Base-by-base conservation (phyloP, 2,797 vertebrate species). In the Podarcis lilfordi region DNA sequence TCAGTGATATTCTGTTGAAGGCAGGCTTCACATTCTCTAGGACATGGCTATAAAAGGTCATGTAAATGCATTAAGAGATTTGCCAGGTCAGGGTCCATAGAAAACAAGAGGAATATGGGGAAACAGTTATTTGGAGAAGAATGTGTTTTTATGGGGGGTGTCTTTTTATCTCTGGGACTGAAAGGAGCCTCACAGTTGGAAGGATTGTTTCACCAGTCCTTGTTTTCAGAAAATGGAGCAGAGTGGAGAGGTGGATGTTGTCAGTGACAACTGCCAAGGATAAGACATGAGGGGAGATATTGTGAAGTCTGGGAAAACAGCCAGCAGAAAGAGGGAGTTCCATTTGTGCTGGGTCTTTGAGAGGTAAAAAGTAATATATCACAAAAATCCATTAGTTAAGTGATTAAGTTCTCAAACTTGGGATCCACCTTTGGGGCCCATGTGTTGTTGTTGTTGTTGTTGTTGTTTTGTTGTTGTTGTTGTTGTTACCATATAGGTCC, bases 1-100 rank as follows among this genome's bases (percentile, higher is more conserved):
- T 82, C 45, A 86, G 69, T n/a, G 17, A 80, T 76, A 69, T 68
- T 85, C 78, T 81, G 59, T 85, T 86, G 61, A 86, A 25, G 66
- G 78, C 71, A 43, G 43, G 61, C 64, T 25, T 27, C 27, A 8
- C 7, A 25, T 80, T 87, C 35, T 13, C 76, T 80, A 25, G 61
- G 68, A 23, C 8, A 80, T 35, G 75, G 11, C 72, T 80, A 45
- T 80, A 80, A 19, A 79, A 55, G 75, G 81, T 66, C 43, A 84
- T 77, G 35, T 32, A 72, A 35, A 35, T 55, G 45, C 35, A 86
- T 74, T 32, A 74, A 74, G 69, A 74, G 69, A 86, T 40, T 80
- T 81, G 13, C 19, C 45, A n/a, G 76, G 55, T 37, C 80, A 86
- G 59, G 79, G 55, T 87, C 50, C 32, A 68, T 74, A 27, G 82